Conservation (phyloP, 1,140 invertebrate genomes). For the Hyposmocoma kahamanoa region DNA sequence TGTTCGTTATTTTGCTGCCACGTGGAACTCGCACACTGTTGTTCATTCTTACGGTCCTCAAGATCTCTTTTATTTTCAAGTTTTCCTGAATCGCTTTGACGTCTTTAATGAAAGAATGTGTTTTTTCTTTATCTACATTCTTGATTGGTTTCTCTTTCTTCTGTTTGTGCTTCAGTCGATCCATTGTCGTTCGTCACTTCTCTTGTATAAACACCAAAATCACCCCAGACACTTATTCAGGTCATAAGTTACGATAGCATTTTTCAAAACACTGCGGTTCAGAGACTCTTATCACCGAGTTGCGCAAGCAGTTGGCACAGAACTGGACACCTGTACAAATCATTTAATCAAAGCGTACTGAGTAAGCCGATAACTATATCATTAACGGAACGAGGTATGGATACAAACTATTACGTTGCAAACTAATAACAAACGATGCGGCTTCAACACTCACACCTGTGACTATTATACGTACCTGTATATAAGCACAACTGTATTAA, state of each 20-base stretch:
- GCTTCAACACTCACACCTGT: not conserved
- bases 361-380: constrained; percentile 47
- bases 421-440: constrained; percentile 12
- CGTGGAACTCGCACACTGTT: constrained; percentile 49
- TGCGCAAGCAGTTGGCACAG: constrained; percentile 14
- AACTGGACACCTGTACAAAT: constrained; percentile 54
- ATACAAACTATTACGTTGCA: constrained; percentile 16
- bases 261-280: constrained; percentile 24
- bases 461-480: not conserved
- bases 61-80: constrained; percentile 58
- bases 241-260: constrained; percentile 23
- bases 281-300: constrained; percentile 31
- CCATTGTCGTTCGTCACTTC: constrained; percentile 27
- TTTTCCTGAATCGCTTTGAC: constrained; percentile 57
- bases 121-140: constrained; percentile 31
- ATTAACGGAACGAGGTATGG: constrained; percentile 21
- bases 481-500: too few relatives aligned
- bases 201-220: not conserved
- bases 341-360: constrained; percentile 44
- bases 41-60: constrained; percentile 61
- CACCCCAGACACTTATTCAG: constrained; percentile 18
- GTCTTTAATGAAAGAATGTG: constrained; percentile 37
- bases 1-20: constrained; percentile 47
- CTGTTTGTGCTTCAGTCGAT: constrained; percentile 42
- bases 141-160: constrained; percentile 44